A percentile compares a stretch with the other conserved stretches of the same genome.
Evolutionary conservation across 2,888 invertebrate species (phyloP).

Genomic region (Thera britannica): DNA sequence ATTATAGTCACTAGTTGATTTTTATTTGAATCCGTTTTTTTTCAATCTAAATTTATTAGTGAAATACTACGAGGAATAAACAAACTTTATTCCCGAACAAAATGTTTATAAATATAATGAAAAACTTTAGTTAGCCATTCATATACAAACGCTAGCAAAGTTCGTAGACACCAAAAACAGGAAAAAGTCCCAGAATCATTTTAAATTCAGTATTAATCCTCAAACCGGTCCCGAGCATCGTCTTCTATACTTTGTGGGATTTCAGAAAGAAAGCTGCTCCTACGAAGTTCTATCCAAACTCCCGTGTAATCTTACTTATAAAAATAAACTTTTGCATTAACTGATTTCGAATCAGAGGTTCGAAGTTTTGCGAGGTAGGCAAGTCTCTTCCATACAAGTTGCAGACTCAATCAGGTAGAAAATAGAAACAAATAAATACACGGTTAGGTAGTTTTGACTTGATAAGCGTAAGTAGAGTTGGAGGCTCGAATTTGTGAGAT

Average conservation of each 20-base stretch:
- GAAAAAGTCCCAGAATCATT: slow-evolving; percentile 73
- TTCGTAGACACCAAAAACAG: slow-evolving; percentile 64
- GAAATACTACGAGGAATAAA: neutral
- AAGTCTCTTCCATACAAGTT: slow-evolving; percentile 67
- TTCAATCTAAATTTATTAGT: neutral
- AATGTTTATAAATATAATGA: slow-evolving; percentile 54
- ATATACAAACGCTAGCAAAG: slow-evolving; percentile 64
- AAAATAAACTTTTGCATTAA: slow-evolving; percentile 86
- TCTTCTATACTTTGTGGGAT: slow-evolving; percentile 79
- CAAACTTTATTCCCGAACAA: slow-evolving; percentile 12
- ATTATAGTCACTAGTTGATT: neutral
- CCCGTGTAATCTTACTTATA: slow-evolving; percentile 85
- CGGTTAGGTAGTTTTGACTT: slow-evolving; percentile 80
- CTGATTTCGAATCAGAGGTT: slow-evolving; percentile 82
- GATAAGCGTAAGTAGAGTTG: slow-evolving; percentile 76
- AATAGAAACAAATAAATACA: slow-evolving; percentile 82
- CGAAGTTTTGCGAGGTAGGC: slow-evolving; percentile 73
- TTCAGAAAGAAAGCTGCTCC: slow-evolving; percentile 79
- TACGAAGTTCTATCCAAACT: slow-evolving; percentile 77
- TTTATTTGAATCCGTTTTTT: neutral
- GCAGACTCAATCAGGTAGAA: slow-evolving; percentile 76
- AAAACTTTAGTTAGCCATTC: slow-evolving; percentile 58
- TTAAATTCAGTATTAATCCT: slow-evolving; percentile 81
- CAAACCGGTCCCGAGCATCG: slow-evolving; percentile 70
- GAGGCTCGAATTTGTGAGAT: slow-evolving; percentile 77